Evolutionary conservation across 2,888 invertebrate species (phyloP), one percentile per base, ranked within the genome.

Genomic region (Arctia plantaginis): DNA sequence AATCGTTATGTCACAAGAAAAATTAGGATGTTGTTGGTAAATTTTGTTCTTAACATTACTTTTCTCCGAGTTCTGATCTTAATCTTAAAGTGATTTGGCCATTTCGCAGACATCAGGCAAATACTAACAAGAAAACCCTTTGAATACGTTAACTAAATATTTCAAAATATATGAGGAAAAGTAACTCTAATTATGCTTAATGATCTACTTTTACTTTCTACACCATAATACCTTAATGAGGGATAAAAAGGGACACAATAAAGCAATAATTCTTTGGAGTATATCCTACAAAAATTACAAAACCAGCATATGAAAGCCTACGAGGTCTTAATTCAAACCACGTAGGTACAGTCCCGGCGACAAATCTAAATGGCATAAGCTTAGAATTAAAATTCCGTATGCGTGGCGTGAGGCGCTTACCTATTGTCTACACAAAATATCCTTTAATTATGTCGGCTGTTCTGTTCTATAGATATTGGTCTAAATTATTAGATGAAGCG

Each of bases 371-470:
- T 86, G 90, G 82, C 88, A 87, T 91, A 90, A 90, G 89, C 87
- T 91, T 90, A 87, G 90, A 91, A 93, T 94, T 93, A 92, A 94
- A 93, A 94, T 94, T 94, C 93, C 84, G 91, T 88, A 90, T 90
- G 91, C 93, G 90, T 86, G 85, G 86, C 90, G 90, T 93, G 90
- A 86, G 85, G 86, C 90, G 88, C 92, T 91, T 92, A 92, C 91
- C 92, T 92, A 93, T 93, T 94, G 93, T 94, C 92, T 92, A 90
- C 91, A 91, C 91, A 92, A 93, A 93, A 93, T 92, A 92, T 91
- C 91, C 92, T 92, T 90, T 93, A 93, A 93, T 93, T 93, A 93
- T 92, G 91, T 90, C 82, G 86, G 87, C 83, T 85, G 86, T 86
- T 87, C 88, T 85, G 86, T 88, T 90, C 85, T 89, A 88, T 87